Conservation (phyloP, 1,140 invertebrate genomes). For the Atta colombica region DNA sequence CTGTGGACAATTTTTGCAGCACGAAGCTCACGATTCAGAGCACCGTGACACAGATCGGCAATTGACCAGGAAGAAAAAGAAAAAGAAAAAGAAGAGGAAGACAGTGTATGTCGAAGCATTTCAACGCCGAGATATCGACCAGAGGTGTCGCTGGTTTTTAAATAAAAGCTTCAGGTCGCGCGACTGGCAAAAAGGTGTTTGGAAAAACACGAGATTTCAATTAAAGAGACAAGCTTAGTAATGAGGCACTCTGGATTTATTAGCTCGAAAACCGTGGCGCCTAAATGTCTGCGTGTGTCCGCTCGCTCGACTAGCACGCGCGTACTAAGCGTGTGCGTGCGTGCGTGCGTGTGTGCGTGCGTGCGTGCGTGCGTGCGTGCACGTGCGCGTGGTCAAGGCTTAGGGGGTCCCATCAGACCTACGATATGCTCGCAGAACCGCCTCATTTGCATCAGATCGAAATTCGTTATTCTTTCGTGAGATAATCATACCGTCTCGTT, state of each 20-base stretch:
- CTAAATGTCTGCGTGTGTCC: conserved; percentile 75
- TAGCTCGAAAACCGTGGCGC: conserved; percentile 76
- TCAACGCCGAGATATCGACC: conserved; percentile 61
- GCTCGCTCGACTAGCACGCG: conserved; percentile 52
- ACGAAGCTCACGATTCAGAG: neutral
- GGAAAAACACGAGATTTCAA: conserved; percentile 86
- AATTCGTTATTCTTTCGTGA: conserved; percentile 79
- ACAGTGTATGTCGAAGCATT: conserved; percentile 15
- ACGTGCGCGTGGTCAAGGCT: conserved; percentile 64
- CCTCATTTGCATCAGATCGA: conserved; percentile 80
- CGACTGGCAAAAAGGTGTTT: conserved; percentile 74
- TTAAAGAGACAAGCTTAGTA: conserved; percentile 86
- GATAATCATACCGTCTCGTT: conserved; percentile 76
- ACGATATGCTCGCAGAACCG: conserved; percentile 66
- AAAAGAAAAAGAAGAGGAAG: conserved; percentile 1
- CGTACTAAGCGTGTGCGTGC: conserved; percentile 64
- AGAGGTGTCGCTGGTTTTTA: conserved; percentile 68
- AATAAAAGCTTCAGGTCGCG: conserved; percentile 65
- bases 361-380: conserved; percentile 70
- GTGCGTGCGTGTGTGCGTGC: conserved; percentile 57
- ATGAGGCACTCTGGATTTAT: conserved; percentile 84
- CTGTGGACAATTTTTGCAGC: neutral
- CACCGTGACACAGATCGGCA: neutral
- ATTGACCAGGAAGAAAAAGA: neutral
- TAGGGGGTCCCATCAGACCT: conserved; percentile 39